Percentiles rank a stretch among this genome's conserved stretches.
These are phyloP conservation scores for Crax fasciolata DNA, from an alignment of 2,797 vertebrate genomes.

Conservation along the genomic window DNA sequence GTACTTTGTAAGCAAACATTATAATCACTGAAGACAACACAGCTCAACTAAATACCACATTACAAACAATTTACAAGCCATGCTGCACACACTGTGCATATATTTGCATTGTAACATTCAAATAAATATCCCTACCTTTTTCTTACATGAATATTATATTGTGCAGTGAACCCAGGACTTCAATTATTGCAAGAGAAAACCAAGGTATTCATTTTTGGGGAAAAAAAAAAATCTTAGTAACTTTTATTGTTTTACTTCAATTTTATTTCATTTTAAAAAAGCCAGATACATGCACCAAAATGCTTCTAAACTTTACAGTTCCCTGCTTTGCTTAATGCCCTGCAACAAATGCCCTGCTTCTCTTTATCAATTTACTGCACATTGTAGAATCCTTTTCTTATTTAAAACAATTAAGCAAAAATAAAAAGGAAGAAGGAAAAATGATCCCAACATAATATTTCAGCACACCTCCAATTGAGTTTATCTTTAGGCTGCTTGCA, in stretches of 20 bases:
- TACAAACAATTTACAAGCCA: background rate
- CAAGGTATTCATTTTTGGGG: background rate
- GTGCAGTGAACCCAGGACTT: background rate
- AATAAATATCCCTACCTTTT: background rate
- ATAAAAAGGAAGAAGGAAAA: background rate
- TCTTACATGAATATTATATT: background rate
- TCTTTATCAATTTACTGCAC: conserved; percentile 35
- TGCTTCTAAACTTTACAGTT: background rate
- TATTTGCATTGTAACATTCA: background rate
- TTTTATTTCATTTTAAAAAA: conserved; percentile 11
- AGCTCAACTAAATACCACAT: background rate
- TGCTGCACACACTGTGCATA: background rate
- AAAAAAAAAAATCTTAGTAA: conserved; percentile 3
- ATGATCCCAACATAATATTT: background rate
- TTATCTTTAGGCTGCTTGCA: conserved; percentile 28
- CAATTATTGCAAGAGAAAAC: conserved; percentile 9
- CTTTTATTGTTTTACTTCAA: background rate
- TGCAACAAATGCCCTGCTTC: background rate
- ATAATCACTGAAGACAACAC: background rate
- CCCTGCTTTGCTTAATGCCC: conserved; percentile 39
- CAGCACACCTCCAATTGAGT: conserved; percentile 17
- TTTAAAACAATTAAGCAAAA: conserved; percentile 29
- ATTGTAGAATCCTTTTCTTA: conserved; percentile 16
- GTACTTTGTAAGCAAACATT: background rate
- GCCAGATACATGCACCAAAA: background rate